phyloP scores from a whole-genome alignment of 2,888 invertebrate genomes.

The Melikaiella ostensackeni region DNA sequence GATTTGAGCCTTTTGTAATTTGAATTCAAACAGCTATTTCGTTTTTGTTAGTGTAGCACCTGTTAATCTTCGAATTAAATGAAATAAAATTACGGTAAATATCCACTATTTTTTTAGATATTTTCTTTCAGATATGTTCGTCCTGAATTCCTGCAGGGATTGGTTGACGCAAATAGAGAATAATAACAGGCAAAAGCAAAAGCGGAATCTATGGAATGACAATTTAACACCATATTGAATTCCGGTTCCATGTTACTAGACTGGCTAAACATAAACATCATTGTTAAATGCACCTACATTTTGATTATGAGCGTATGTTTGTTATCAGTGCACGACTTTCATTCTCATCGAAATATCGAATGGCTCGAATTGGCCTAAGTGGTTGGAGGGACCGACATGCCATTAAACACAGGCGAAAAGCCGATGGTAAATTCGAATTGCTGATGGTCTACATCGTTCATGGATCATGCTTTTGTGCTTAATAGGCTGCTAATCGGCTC shows the following conservation, averaged over 20 bases:
- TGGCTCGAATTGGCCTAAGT: conserved; percentile 4
- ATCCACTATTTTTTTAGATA: background rate
- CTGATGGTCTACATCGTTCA: background rate
- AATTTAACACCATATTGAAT: conserved; percentile 1
- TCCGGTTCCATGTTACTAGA: background rate
- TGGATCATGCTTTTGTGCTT: conserved; percentile 22
- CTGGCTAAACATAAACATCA: background rate
- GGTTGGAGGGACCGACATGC: background rate
- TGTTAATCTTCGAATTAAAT: background rate
- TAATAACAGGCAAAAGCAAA: background rate
- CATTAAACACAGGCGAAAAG: conserved; percentile 2
- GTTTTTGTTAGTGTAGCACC: background rate
- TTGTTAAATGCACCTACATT: background rate
- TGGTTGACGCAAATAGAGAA: background rate
- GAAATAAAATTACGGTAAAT: background rate
- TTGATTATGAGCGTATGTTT: background rate
- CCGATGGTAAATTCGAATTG: background rate
- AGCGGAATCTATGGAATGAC: background rate
- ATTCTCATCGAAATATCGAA: background rate
- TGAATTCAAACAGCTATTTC: background rate
- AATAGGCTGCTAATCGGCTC: conserved; percentile 16
- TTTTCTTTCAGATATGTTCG: background rate
- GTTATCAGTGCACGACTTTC: background rate
- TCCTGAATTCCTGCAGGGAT: background rate
- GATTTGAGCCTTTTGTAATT: background rate